phyloP scores from a whole-genome alignment of 2,113 vertebrate species.

The Mystacornis crossleyi region DNA sequence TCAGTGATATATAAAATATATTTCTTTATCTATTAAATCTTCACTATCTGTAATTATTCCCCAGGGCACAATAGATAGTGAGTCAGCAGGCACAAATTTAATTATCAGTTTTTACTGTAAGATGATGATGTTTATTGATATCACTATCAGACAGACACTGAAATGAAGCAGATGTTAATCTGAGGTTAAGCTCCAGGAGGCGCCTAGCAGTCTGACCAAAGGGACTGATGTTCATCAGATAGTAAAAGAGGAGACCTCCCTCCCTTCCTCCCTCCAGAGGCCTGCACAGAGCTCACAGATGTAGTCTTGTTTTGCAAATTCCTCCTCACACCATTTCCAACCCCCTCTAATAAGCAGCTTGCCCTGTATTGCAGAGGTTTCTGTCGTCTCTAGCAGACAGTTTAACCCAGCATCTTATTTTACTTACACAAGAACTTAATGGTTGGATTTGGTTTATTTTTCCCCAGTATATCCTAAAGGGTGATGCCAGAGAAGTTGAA shows the following conservation, averaged over 20 bases:
- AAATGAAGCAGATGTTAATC: slow-evolving; percentile 61
- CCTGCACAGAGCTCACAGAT: not conserved
- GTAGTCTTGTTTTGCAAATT: not conserved
- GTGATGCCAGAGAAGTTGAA: not conserved
- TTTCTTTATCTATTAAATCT: slow-evolving; percentile 12
- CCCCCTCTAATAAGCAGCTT: fast-evolving
- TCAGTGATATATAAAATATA: not conserved
- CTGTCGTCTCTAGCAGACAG: not conserved
- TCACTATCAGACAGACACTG: slow-evolving; percentile 61
- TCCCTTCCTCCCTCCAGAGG: not conserved
- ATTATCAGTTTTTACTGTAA: slow-evolving; percentile 57
- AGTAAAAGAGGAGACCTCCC: slow-evolving; percentile 22
- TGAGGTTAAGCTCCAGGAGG: slow-evolving; percentile 57
- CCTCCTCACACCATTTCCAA: not conserved
- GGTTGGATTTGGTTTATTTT: not conserved
- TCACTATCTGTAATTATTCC: slow-evolving; percentile 28
- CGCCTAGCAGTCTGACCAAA: slow-evolving; percentile 63
- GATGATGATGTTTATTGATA: slow-evolving; percentile 64
- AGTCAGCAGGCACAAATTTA: slow-evolving; percentile 37
- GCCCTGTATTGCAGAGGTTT: not conserved
- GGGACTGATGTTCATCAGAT: slow-evolving; percentile 62
- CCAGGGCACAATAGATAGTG: not conserved
- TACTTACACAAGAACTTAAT: not conserved
- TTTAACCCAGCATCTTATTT: not conserved
- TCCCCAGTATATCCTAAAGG: not conserved